Conservation (phyloP, 2,113 vertebrate species). For the Empidonax alnorum region DNA sequence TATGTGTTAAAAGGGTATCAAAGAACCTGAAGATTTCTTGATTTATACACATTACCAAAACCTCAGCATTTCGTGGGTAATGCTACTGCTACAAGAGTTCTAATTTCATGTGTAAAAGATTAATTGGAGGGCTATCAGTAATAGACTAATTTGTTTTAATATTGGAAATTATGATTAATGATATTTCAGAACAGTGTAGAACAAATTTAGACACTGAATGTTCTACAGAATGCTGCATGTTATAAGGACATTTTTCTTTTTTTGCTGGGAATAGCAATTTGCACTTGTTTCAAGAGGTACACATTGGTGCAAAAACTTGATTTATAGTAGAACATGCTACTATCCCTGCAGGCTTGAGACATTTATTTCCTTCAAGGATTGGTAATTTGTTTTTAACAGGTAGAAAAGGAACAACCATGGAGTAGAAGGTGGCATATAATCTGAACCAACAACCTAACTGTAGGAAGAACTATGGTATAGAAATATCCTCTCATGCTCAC, state of each 20-base stretch:
- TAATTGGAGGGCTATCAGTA: neutral
- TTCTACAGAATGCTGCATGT: neutral
- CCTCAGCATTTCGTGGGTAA: neutral
- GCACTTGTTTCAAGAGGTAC: neutral
- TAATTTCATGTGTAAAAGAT: neutral
- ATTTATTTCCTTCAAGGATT: neutral
- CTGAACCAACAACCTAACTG: neutral
- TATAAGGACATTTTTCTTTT: neutral
- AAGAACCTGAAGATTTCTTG: neutral
- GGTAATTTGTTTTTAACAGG: neutral
- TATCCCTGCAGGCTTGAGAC: neutral
- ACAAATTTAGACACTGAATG: neutral
- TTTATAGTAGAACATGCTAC: neutral
- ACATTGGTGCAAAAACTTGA: neutral
- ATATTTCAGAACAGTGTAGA: neutral
- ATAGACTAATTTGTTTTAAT: neutral
- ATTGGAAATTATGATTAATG: neutral
- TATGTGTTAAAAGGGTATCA: neutral
- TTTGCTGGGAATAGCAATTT: neutral
- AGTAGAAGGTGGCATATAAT: neutral
- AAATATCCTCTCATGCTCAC: neutral
- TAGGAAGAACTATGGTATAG: neutral
- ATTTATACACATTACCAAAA: neutral
- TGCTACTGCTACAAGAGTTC: neutral
- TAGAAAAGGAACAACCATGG: neutral